Evolutionary conservation across 2,113 vertebrate species (phyloP).

Genomic region (Dendrocopos noguchii): DNA sequence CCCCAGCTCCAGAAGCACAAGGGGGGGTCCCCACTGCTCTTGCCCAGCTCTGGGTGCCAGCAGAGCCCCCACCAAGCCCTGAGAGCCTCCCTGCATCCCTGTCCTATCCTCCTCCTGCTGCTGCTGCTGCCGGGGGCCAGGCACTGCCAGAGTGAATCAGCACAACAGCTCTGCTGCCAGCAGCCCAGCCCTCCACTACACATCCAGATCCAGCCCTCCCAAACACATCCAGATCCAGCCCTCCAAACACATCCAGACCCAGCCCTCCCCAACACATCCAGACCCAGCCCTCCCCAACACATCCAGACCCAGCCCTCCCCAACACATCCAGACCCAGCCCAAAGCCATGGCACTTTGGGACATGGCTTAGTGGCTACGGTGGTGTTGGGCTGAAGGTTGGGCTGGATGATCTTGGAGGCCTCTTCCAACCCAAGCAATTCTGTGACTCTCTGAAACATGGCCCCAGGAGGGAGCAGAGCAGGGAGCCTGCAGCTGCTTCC

Average conservation of each 20-base stretch:
- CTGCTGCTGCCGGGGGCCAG: background rate
- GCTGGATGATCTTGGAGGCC: no score
- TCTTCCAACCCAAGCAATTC: no score
- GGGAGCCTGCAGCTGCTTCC: background rate
- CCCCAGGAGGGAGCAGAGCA: background rate
- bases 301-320: no score
- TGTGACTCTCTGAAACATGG: background rate
- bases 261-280: no score
- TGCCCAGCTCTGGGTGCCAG: background rate
- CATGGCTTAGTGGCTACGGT: no score
- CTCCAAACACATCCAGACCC: no score
- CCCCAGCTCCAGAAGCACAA: fast-evolving
- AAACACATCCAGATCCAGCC: no score
- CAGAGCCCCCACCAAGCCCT: background rate
- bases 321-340: no score
- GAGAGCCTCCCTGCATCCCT: background rate
- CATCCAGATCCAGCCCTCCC: no score
- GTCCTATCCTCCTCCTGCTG: background rate
- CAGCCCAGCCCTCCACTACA: background rate
- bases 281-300: no score
- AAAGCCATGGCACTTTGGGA: no score
- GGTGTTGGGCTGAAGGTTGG: no score
- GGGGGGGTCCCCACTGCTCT: background rate
- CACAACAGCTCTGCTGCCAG: background rate
- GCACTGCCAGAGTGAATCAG: constrained; percentile 30